Evolutionary conservation across 2,797 vertebrate genomes (phyloP).

Genomic region (Halcyon smyrnensis): DNA sequence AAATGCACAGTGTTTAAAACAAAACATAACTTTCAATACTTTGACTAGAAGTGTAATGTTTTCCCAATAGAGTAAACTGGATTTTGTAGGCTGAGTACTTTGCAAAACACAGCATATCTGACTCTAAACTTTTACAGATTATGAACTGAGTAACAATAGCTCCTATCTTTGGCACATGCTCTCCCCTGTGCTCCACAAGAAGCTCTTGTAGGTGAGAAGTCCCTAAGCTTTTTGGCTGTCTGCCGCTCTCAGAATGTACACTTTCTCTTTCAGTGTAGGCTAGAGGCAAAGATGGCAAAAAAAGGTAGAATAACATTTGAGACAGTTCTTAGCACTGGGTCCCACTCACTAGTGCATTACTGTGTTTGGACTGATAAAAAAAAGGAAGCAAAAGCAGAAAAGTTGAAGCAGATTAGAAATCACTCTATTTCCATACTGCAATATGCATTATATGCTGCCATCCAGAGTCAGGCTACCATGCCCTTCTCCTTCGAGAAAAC

Average conservation of each 20-base stretch:
- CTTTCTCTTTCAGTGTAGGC: background rate
- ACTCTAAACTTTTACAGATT: background rate
- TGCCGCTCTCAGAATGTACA: background rate
- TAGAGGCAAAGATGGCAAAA: background rate
- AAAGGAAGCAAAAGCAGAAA: background rate
- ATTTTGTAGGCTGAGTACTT: background rate
- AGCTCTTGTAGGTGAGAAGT: background rate
- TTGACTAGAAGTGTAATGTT: background rate
- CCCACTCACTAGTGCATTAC: background rate
- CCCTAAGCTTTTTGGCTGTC: slow-evolving; percentile 4
- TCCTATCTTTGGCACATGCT: background rate
- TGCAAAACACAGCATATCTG: background rate
- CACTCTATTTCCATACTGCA: background rate
- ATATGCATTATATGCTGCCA: background rate
- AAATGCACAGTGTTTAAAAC: background rate
- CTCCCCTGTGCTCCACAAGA: background rate
- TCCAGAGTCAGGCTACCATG: background rate
- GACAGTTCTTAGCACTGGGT: background rate
- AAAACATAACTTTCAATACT: background rate
- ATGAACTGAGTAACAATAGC: background rate
- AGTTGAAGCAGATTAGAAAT: background rate
- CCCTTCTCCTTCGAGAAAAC: background rate
- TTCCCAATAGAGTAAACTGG: background rate
- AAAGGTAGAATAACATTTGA: background rate
- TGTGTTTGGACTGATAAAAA: background rate